A percentile compares a stretch with the other conserved stretches of the same genome.
These are phyloP conservation scores for Orthosia cruda DNA, from an alignment of 2,888 invertebrate species.

Conservation along the genomic window DNA sequence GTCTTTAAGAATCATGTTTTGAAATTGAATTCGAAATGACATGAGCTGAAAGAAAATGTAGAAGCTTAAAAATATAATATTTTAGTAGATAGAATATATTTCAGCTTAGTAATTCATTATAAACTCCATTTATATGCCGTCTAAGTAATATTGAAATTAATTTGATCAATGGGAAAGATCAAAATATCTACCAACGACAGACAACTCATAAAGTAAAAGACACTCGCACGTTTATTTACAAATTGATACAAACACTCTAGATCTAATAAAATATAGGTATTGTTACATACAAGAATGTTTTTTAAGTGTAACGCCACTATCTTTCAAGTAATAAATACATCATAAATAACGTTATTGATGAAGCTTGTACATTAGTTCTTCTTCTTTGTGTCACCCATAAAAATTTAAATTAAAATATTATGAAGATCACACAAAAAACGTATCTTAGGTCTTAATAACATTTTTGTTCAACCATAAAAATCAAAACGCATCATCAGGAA, in stretches of 20 bases:
- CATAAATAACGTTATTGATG: slow-evolving; percentile 27
- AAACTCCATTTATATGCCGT: too few relatives aligned
- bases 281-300: slow-evolving; percentile 19
- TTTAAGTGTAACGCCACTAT: background rate
- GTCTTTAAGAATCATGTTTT: background rate
- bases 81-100: too few relatives aligned
- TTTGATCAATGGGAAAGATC: background rate
- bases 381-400: too few relatives aligned
- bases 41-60: too few relatives aligned
- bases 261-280: slow-evolving; percentile 15
- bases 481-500: background rate
- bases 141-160: background rate
- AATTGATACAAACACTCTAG: slow-evolving; percentile 43
- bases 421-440: too few relatives aligned
- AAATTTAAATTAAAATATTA: background rate
- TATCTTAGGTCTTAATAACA: too few relatives aligned
- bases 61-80: too few relatives aligned
- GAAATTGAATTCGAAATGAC: background rate
- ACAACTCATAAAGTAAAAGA: slow-evolving; percentile 40
- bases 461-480: too few relatives aligned
- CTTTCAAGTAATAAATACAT: background rate
- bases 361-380: too few relatives aligned
- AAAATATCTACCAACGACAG: slow-evolving; percentile 1
- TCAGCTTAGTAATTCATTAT: too few relatives aligned
- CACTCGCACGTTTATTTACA: slow-evolving; percentile 37